Percentiles rank a stretch among this genome's conserved stretches.
Evolutionary conservation across 2,113 vertebrate genomes (phyloP).

Genomic region (Alexandromys fortis): DNA sequence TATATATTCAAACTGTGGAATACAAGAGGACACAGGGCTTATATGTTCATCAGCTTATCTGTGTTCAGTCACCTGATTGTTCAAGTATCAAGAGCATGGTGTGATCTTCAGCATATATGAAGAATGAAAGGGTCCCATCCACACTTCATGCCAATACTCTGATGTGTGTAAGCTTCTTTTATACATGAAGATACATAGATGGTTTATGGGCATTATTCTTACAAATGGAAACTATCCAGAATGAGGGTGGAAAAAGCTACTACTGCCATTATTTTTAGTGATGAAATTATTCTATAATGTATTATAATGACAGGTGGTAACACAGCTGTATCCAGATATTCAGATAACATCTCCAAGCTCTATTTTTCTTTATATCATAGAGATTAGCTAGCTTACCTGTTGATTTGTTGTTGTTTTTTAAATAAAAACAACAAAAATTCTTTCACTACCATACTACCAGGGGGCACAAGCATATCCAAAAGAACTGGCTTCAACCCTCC

Average conservation of each 20-base stretch:
- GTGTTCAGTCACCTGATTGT: neutral
- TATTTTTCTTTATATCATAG: neutral
- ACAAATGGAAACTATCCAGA: neutral
- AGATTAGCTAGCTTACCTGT: neutral
- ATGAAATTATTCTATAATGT: slow-evolving; percentile 17
- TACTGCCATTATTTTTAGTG: neutral
- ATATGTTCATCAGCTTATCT: neutral
- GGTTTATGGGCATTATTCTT: neutral
- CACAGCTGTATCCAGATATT: neutral
- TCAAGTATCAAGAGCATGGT: neutral
- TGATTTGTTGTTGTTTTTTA: neutral
- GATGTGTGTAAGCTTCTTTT: neutral
- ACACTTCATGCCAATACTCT: neutral
- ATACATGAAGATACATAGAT: neutral
- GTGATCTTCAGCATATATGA: neutral
- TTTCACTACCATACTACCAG: neutral
- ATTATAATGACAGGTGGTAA: neutral
- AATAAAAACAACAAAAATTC: neutral
- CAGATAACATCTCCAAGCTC: neutral
- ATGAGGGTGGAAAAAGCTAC: neutral
- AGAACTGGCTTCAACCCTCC: neutral
- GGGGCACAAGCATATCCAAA: accelerated
- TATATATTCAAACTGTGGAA: neutral
- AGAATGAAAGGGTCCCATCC: neutral
- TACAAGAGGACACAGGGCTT: neutral